Evolutionary conservation across 2,888 invertebrate species (phyloP).

Genomic region (Mythimna pallens): DNA sequence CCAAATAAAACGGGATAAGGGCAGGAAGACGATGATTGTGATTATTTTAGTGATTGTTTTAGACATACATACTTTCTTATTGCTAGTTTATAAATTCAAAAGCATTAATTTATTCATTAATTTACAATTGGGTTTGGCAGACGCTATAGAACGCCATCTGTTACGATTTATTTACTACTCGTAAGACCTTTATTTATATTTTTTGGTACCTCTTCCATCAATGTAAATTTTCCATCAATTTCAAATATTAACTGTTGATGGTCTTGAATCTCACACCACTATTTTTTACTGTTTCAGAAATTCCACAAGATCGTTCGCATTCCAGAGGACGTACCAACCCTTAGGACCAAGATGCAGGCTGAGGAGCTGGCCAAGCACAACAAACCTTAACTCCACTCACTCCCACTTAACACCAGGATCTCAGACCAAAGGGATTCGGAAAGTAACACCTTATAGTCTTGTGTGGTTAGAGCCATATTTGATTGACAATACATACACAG

Average conservation of each 20-base stretch:
- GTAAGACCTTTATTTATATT: not conserved
- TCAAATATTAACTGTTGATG: not conserved
- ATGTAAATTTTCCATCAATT: not conserved
- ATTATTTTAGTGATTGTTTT: too few species aligned
- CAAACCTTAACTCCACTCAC: constrained; percentile 70
- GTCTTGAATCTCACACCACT: not conserved
- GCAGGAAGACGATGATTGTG: too few species aligned
- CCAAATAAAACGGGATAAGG: too few species aligned
- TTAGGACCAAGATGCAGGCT: constrained; percentile 95
- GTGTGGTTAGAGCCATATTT: constrained; percentile 54
- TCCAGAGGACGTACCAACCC: constrained; percentile 94
- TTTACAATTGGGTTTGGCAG: too few species aligned
- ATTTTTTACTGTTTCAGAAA: constrained; percentile 92
- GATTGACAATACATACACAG: not conserved
- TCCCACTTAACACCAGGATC: constrained; percentile 62
- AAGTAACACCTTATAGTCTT: constrained; percentile 46
- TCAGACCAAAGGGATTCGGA: constrained; percentile 60
- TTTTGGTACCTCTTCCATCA: not conserved
- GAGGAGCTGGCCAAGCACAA: constrained; percentile 86
- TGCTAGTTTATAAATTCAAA: too few species aligned
- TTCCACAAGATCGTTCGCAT: constrained; percentile 95
- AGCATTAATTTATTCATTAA: too few species aligned
- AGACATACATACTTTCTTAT: too few species aligned
- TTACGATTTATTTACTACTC: too few species aligned
- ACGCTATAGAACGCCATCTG: too few species aligned